phyloP scores from a whole-genome alignment of 1,140 invertebrate species.

The Pemphigus obesinymphae region DNA sequence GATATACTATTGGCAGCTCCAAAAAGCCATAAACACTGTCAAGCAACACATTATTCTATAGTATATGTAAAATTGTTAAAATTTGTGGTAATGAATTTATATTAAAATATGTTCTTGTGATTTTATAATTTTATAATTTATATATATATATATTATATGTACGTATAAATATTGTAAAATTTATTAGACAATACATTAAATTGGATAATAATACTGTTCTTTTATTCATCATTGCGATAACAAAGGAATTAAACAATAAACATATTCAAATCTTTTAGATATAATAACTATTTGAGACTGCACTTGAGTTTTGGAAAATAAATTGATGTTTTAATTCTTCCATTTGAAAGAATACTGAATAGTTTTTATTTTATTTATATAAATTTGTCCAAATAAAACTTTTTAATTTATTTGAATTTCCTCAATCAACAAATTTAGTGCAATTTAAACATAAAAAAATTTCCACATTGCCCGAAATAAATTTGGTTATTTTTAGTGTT shows the following conservation, averaged over 20 bases:
- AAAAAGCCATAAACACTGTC: neutral
- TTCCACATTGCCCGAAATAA: too few relatives aligned
- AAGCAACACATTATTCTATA: neutral
- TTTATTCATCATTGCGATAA: neutral
- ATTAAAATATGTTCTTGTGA: neutral
- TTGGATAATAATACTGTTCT: neutral
- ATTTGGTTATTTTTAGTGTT: too few relatives aligned
- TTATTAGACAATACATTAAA: neutral
- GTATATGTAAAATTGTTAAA: neutral
- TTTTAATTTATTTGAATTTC: too few relatives aligned
- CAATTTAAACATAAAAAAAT: too few relatives aligned
- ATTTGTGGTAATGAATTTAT: neutral
- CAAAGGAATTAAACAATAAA: neutral
- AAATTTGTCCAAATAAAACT: too few relatives aligned
- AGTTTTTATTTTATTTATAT: too few relatives aligned
- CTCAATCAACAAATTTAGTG: too few relatives aligned
- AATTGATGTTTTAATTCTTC: too few relatives aligned
- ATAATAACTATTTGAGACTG: too few relatives aligned
- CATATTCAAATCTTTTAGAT: too few relatives aligned
- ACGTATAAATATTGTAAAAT: neutral
- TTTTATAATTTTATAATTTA: neutral
- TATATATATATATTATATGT: neutral
- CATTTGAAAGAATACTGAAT: too few relatives aligned
- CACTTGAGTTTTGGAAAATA: too few relatives aligned
- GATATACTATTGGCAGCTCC: neutral